phyloP scores from a whole-genome alignment of 2,888 invertebrate genomes.

The Hyppa rectilinea region DNA sequence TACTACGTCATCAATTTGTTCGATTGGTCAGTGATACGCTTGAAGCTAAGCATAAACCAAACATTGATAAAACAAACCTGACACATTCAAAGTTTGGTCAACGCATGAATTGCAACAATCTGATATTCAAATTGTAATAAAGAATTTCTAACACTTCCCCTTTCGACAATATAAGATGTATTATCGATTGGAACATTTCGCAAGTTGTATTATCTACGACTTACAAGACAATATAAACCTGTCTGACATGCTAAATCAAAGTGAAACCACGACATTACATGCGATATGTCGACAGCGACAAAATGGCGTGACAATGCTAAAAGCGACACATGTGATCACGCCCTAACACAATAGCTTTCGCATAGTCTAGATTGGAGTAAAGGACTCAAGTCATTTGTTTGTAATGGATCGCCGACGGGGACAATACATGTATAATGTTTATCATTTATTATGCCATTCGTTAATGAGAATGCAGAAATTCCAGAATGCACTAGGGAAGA shows the following conservation, averaged over 20 bases:
- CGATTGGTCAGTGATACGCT: not conserved
- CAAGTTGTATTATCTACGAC: constrained; percentile 46
- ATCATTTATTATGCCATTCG: constrained; percentile 8
- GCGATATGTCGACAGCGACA: constrained; percentile 50
- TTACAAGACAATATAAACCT: constrained; percentile 58
- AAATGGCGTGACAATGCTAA: constrained; percentile 57
- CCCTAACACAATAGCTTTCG: constrained; percentile 76
- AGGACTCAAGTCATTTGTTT: constrained; percentile 49
- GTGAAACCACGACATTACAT: constrained; percentile 47
- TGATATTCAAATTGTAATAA: constrained; percentile 16
- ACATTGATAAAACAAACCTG: constrained; percentile 15
- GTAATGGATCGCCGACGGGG: constrained; percentile 9
- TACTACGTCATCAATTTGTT: not conserved
- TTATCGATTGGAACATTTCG: constrained; percentile 35
- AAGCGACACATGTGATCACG: constrained; percentile 44
- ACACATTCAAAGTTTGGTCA: not conserved
- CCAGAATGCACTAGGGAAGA: too few relatives aligned
- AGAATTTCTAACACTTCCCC: constrained; percentile 14
- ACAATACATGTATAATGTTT: constrained; percentile 19
- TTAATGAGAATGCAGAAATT: too few relatives aligned
- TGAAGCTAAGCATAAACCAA: constrained; percentile 25
- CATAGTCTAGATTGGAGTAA: constrained; percentile 71
- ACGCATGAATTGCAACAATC: constrained; percentile 19
- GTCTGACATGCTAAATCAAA: constrained; percentile 57
- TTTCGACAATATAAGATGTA: constrained; percentile 18